phyloP scores from a whole-genome alignment of 2,888 invertebrate species.

The Aspidapion aeneum region DNA sequence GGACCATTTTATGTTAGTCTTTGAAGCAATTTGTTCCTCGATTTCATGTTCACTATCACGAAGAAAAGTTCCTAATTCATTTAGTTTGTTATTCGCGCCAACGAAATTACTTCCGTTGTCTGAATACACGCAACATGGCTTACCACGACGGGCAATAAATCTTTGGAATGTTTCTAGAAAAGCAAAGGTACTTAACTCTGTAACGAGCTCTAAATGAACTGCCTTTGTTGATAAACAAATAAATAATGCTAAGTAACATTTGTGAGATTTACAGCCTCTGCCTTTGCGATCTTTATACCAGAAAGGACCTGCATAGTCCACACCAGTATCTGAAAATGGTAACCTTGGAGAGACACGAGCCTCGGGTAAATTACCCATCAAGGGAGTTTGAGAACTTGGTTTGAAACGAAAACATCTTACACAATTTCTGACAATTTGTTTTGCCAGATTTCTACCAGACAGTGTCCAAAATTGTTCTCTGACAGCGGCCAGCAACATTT shows the following conservation, averaged over 20 bases:
- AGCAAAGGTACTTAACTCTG: neutral
- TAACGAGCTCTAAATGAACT: neutral
- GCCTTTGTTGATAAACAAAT: neutral
- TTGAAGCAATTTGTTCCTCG: no score
- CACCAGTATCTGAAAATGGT: neutral
- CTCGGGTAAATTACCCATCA: neutral
- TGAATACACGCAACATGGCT: neutral
- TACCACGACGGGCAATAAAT: neutral
- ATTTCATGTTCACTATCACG: neutral
- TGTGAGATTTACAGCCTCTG: neutral
- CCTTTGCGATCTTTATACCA: neutral
- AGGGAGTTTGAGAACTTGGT: neutral
- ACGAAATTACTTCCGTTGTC: neutral
- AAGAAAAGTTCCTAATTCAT: neutral
- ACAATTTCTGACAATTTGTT: neutral
- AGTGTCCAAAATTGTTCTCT: neutral
- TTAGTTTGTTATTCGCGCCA: neutral
- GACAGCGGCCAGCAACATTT: neutral
- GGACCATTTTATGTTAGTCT: no score
- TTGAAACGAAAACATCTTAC: slow-evolving; percentile 2
- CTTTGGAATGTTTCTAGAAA: neutral
- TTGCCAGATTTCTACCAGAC: slow-evolving; percentile 1
- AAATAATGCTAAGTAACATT: neutral
- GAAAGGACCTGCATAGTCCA: neutral
- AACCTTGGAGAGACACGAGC: neutral